Base-by-base conservation (phyloP, 2,888 invertebrate genomes). In the Cacoxenus indagator region DNA sequence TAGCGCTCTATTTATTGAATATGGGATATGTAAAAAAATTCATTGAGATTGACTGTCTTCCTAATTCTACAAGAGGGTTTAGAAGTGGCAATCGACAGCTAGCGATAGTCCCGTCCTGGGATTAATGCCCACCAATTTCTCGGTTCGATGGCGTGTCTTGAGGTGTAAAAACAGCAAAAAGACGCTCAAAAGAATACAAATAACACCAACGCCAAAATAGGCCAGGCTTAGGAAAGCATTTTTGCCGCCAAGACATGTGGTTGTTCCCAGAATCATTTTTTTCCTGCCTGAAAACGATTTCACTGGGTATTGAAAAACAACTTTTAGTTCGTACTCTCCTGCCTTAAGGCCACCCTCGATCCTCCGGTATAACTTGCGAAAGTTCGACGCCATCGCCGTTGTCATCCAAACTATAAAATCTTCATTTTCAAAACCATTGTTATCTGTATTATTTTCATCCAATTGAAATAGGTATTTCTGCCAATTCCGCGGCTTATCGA, bases 361-460 rank as follows among this genome's bases (percentile, higher is more conserved):
- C 24, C 4, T 62, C 4, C 45, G 14, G 45, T 62, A 62, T 24
- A 43, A 24, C n/a, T 62, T 62, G 9, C n/a, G 11, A n/a, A 62
- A 62, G 61, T 9, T 62, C 11, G 61, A 24, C 19, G 19, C 17
- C 4, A 43, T 22, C 4, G 61, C 61, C 2, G 1, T 2, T 22
- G 6, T 22, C 61, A 62, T 62, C 61, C 61, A 62, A 14, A 22
- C 24, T 0, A 27, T 37, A n/a, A 62, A 62, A 11, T 62, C 61
- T 8, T 62, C 61, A 62, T 62, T 62, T 62, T 24, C 24, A n/a
- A 62, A 62, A 62, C 61, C 61, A 22, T 62, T 62, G 4, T 62
- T 62, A n/a, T 62, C 61, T 8, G 61, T 19, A 22, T 24, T 45
- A 22, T 62, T 43, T 11, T 19, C 22, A n/a, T 62, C 61, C 45